These are phyloP conservation scores for Sialis fuliginosa DNA, from an alignment of 2,888 invertebrate species.

Conservation along the genomic window DNA sequence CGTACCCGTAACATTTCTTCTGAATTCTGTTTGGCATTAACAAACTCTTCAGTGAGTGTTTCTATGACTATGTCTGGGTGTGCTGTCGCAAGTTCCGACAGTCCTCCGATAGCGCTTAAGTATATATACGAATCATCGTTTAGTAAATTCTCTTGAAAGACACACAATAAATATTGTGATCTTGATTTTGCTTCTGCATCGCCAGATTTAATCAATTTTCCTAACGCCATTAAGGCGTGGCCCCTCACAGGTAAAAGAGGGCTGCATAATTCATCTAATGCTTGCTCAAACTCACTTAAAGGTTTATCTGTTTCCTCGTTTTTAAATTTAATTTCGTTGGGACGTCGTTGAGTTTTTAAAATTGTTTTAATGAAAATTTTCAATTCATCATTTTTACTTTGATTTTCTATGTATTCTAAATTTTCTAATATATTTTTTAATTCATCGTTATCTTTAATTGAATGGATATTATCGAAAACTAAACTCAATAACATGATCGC, in stretches of 20 bases:
- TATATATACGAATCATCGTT: constrained; percentile 72
- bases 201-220: constrained; percentile 47
- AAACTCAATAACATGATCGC: constrained; percentile 26
- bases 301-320: constrained; percentile 5
- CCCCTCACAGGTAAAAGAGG: constrained; percentile 60
- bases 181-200: constrained; percentile 45
- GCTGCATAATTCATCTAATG: constrained; percentile 49
- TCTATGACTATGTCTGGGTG: constrained; percentile 52
- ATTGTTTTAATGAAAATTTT: constrained; percentile 15
- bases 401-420: constrained; percentile 13
- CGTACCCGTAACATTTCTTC: constrained; percentile 17
- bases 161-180: constrained; percentile 45
- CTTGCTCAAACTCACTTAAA: constrained; percentile 34
- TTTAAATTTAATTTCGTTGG: too few species aligned
- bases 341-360: constrained; percentile 3
- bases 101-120: constrained; percentile 56
- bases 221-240: constrained; percentile 57
- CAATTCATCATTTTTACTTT: constrained; percentile 17
- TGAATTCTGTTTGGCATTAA: constrained; percentile 18
- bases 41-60: constrained; percentile 48
- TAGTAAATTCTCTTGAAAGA: constrained; percentile 52
- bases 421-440: constrained; percentile 19
- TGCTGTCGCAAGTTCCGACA: constrained; percentile 45
- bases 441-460: constrained; percentile 14
- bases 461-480: constrained; percentile 6